Evolutionary conservation across 1,140 invertebrate species (phyloP).

Genomic region (Papilio polytes): DNA sequence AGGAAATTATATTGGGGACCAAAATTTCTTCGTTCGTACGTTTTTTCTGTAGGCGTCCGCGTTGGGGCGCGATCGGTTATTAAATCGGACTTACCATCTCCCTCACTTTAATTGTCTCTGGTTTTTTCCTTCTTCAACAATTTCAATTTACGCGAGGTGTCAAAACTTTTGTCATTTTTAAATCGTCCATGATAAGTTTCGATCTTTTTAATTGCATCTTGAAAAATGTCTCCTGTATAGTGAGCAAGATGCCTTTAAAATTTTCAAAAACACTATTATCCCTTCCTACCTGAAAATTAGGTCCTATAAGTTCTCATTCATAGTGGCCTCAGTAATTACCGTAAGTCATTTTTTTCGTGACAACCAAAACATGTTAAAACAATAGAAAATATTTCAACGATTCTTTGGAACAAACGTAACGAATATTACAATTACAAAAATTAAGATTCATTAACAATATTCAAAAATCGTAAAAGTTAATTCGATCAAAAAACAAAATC

Average conservation of each 20-base stretch:
- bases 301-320: too few species aligned
- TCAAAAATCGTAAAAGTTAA: constrained; percentile 34
- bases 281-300: too few species aligned
- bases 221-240: background rate
- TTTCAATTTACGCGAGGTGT: constrained; percentile 45
- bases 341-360: background rate
- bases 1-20: constrained; percentile 80
- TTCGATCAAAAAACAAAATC: constrained; percentile 47
- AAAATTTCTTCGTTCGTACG: constrained; percentile 61
- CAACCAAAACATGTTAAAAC: background rate
- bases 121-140: constrained; percentile 43
- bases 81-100: constrained; percentile 74
- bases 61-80: constrained; percentile 75
- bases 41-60: constrained; percentile 64
- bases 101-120: constrained; percentile 74
- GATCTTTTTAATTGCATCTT: constrained; percentile 30
- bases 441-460: constrained; percentile 23
- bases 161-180: constrained; percentile 41
- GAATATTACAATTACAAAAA: background rate
- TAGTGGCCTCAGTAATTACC: too few species aligned
- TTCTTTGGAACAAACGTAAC: background rate
- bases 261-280: too few species aligned
- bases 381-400: background rate
- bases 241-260: background rate
- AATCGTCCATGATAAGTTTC: background rate